Percentiles rank a stretch among this genome's conserved stretches.
Conservation (phyloP, 2,113 vertebrate species). For the Leptobrachium ailaonicum region DNA sequence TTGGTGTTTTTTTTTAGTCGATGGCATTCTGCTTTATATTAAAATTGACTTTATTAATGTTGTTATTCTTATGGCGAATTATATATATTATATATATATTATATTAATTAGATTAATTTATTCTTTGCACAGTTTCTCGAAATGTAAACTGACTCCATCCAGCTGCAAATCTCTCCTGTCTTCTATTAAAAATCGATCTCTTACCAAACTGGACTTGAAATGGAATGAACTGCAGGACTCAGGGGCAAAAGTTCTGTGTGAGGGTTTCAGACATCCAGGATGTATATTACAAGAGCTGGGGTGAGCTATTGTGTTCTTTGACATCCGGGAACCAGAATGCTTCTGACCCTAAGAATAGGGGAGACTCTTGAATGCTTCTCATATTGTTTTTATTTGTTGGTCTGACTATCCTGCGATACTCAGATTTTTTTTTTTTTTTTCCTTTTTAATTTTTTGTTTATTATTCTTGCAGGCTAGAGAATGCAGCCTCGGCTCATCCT, state of each 20-base stretch:
- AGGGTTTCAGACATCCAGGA: background rate
- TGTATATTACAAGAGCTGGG: background rate
- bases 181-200: background rate
- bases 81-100: no score
- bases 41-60: no score
- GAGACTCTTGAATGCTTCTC: no score
- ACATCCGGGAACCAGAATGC: no score
- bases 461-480: background rate
- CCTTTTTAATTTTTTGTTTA: no score
- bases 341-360: no score
- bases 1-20: no score
- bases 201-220: background rate
- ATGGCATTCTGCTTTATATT: no score
- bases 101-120: background rate
- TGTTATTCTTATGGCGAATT: no score
- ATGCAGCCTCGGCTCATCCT: background rate
- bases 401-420: no score
- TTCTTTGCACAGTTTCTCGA: background rate
- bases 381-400: no score
- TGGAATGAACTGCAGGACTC: background rate
- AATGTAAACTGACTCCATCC: background rate
- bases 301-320: background rate
- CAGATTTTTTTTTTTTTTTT: no score
- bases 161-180: background rate
- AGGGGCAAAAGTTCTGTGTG: background rate